Evolutionary conservation across 2,888 invertebrate genomes (phyloP), one percentile per base, ranked within the genome.

Genomic region (Tiliacea aurago): DNA sequence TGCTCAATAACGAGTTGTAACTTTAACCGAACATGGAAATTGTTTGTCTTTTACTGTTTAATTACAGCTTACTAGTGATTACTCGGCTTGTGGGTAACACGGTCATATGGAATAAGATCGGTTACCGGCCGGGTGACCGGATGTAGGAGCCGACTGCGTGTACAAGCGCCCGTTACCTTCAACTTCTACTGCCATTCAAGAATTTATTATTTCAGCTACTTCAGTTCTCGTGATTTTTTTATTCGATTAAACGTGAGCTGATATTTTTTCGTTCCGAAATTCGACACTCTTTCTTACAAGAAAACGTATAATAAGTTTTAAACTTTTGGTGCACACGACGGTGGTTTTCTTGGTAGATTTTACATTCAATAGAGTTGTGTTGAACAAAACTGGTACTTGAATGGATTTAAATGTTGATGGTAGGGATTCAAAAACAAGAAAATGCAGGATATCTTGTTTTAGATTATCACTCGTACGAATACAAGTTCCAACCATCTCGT

Each of bases 131-230:
- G 7, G 6, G 20, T 41, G 23, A 45, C 13, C 10, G 4, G 28
- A 28, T 28, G 18, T 23, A 43, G 18, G 18, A 58, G 1, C 37
- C 0, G 4, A 13, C 10, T 41, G 58, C 33, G 68, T 81, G 68
- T 82, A 68, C 71, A 80, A 78, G 61, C 78, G 65, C 62, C 20
- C 23, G 28, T 28, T 71, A 72, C 43, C 78, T 56, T 68, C 61
- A 72, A 72, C 61, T 55, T 68, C 37, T 49, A 71, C 49, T 43
- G 4, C 67, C 59, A 51, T 68, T 67, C 51, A 4, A 33, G 28
- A 4, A 11, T 49, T 20, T 37, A 20, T 23, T 23, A 37, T 37
- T 37, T 23, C 47, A 41, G 20, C 23, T 23, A 28, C 11, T n/a
- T 49, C 20, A 41, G 4, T 41, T 41, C 10, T 49, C 4, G 5